Conservation (phyloP, 2,113 vertebrate genomes). For the Cheirogaleus medius region DNA sequence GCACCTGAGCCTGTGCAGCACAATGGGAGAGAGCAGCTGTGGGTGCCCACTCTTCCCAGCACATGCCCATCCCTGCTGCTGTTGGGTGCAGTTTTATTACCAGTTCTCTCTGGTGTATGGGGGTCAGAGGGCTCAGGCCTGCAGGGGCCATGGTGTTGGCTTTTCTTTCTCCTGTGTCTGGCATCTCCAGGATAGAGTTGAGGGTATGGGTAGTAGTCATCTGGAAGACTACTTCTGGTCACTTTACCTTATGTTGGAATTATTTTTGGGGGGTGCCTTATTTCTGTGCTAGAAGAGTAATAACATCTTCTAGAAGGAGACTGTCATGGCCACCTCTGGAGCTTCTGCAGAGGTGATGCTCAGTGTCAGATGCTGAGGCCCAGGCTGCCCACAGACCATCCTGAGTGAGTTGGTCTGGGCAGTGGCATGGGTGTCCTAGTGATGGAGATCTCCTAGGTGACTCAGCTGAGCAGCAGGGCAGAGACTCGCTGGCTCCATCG, state of each 20-base stretch:
- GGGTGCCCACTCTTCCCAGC: not conserved
- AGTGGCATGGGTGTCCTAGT: not conserved
- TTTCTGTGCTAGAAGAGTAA: too few species aligned
- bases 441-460: not conserved
- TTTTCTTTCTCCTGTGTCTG: not conserved
- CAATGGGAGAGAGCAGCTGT: accelerated
- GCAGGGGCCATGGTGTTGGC: not conserved
- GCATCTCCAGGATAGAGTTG: not conserved
- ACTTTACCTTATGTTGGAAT: too few species aligned
- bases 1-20: not conserved
- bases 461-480: not conserved
- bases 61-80: too few species aligned
- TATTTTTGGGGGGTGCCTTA: not conserved
- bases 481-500: accelerated
- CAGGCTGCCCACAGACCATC: accelerated
- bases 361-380: accelerated
- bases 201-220: not conserved
- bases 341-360: not conserved
- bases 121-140: not conserved
- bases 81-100: accelerated
- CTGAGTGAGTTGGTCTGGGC: not conserved
- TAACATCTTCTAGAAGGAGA: not conserved
- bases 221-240: not conserved
- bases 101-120: not conserved
- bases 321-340: accelerated